Conservation (phyloP, 1,140 invertebrate species). For the Sogatella furcifera region DNA sequence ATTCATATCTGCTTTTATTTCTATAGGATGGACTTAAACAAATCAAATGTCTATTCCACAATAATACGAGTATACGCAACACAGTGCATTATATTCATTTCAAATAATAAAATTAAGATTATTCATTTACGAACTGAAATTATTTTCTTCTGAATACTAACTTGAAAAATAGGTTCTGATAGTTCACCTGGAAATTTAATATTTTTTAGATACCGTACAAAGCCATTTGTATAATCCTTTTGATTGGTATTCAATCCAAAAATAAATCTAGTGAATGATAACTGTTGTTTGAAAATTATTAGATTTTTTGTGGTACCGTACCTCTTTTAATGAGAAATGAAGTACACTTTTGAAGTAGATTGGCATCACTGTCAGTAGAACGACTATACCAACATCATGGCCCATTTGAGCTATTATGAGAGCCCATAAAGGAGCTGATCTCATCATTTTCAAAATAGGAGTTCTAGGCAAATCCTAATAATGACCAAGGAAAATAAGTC, state of each 20-base stretch:
- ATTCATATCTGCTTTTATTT: too few species aligned
- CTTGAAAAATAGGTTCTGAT: too few species aligned
- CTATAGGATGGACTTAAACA: too few species aligned
- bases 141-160: too few species aligned
- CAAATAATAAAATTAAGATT: too few species aligned
- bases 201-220: background rate
- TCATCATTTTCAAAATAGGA: conserved; percentile 52
- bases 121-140: too few species aligned
- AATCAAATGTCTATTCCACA: too few species aligned
- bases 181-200: background rate
- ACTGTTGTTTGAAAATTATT: background rate
- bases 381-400: conserved; percentile 92
- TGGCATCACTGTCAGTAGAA: conserved; percentile 54
- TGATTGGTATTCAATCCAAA: conserved; percentile 24
- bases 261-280: conserved; percentile 25
- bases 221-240: too few species aligned
- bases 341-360: conserved; percentile 55
- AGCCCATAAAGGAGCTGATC: conserved; percentile 55
- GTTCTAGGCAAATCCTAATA: conserved; percentile 21
- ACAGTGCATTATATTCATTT: too few species aligned
- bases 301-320: conserved; percentile 24
- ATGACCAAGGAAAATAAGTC: background rate
- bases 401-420: conserved; percentile 55
- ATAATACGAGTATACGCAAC: too few species aligned
- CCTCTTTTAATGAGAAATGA: conserved; percentile 47